These are phyloP conservation scores for Microcebus jonahi DNA, from an alignment of 2,113 vertebrate species.

Conservation along the genomic window DNA sequence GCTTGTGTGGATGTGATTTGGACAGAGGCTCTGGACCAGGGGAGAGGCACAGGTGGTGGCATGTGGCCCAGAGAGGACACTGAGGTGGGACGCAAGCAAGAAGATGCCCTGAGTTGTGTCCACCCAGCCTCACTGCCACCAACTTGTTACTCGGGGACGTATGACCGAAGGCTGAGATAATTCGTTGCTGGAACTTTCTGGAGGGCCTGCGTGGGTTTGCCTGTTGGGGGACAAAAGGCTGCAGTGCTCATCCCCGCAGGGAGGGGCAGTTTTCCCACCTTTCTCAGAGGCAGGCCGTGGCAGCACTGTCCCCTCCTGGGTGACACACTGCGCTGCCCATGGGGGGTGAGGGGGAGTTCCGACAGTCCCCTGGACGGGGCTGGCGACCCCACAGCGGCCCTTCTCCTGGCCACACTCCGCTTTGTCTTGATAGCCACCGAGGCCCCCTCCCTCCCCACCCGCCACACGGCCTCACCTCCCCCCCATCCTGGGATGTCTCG, in stretches of 20 bases:
- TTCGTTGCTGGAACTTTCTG: neutral
- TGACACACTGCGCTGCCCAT: neutral
- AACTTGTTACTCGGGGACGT: neutral
- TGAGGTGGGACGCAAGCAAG: fast-evolving
- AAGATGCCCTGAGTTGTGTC: fast-evolving
- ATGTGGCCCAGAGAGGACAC: neutral
- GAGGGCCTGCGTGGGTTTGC: neutral
- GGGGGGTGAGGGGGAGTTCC: neutral
- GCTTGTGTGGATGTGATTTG: neutral
- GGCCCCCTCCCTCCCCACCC: neutral
- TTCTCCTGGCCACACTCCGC: neutral
- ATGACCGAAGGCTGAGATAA: neutral
- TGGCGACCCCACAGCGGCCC: neutral
- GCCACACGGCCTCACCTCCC: neutral
- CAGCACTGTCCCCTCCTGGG: fast-evolving
- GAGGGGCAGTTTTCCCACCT: fast-evolving
- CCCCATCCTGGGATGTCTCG: neutral
- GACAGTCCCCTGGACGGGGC: fast-evolving
- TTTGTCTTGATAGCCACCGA: neutral
- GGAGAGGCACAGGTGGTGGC: neutral
- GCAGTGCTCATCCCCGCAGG: neutral
- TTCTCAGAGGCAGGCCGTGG: neutral
- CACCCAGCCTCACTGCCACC: neutral
- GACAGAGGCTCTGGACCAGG: neutral
- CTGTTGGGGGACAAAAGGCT: neutral